Evolutionary conservation across 2,797 vertebrate genomes (phyloP).

Genomic region (Galago senegalensis): DNA sequence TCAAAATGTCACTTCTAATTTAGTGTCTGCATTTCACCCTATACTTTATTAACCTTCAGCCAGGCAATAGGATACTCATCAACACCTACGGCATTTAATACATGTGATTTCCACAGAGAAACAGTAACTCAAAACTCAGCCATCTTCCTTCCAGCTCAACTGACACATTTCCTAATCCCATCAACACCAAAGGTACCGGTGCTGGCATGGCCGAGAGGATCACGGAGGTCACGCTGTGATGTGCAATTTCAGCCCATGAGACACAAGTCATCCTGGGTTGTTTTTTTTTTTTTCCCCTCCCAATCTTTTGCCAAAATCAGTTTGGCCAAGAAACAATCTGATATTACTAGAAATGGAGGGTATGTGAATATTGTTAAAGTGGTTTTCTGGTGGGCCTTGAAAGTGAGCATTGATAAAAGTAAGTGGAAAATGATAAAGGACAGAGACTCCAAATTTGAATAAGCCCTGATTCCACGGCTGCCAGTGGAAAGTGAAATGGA

Average conservation of each 20-base stretch:
- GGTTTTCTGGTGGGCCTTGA: conserved; percentile 9
- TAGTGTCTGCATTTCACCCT: conserved; percentile 63
- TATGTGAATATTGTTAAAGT: not conserved
- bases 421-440: conserved; percentile 49
- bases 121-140: conserved; percentile 77
- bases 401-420: conserved; percentile 32
- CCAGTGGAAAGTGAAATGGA: conserved; percentile 74
- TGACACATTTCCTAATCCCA: conserved; percentile 73
- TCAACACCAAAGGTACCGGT: conserved; percentile 32
- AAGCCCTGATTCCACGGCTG: conserved; percentile 24
- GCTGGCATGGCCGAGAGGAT: not conserved
- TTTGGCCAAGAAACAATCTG: conserved; percentile 15
- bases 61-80: conserved; percentile 70
- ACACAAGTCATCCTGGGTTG: not conserved
- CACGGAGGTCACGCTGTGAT: conserved; percentile 16
- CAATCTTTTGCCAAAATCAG: conserved; percentile 29
- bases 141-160: conserved; percentile 66
- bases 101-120: conserved; percentile 74
- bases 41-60: conserved; percentile 55
- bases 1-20: conserved; percentile 83
- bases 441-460: conserved; percentile 47
- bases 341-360: not conserved
- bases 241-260: not conserved
- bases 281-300: not conserved
- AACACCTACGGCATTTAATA: conserved; percentile 71